A percentile compares a stretch with the other conserved stretches of the same genome.
phyloP scores from a whole-genome alignment of 37 sponge, comb jelly and placozoan genomes.

The Chondrosia reniformis region DNA sequence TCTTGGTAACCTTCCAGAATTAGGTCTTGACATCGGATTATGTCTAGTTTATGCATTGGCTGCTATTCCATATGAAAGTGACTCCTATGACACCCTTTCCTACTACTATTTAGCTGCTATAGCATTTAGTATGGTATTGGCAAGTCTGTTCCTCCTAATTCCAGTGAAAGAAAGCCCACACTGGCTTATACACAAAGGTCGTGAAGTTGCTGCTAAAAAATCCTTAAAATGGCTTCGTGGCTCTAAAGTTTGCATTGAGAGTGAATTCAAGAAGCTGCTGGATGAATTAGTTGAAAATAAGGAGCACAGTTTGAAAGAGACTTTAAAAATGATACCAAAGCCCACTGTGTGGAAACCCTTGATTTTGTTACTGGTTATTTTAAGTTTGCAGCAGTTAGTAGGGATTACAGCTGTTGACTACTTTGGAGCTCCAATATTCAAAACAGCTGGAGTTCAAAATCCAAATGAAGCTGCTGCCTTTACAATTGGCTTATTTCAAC shows the following conservation, averaged over 20 bases:
- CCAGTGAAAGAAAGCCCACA: constrained; percentile 67
- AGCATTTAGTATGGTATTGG: constrained; percentile 29
- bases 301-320: constrained; percentile 5
- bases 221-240: constrained; percentile 44
- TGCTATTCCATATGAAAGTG: background rate
- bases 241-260: constrained; percentile 2
- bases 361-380: constrained; percentile 18
- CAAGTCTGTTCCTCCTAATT: constrained; percentile 50
- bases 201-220: background rate
- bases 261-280: constrained; percentile 35
- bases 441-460: background rate
- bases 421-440: constrained; percentile 33
- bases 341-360: constrained; percentile 26
- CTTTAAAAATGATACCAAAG: constrained; percentile 22
- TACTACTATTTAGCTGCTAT: constrained; percentile 48
- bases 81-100: background rate
- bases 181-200: constrained; percentile 46
- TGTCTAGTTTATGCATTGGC: constrained; percentile 53
- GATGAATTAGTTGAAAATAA: background rate
- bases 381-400: constrained; percentile 65
- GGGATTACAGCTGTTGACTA: constrained; percentile 57
- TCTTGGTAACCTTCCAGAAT: constrained; percentile 69
- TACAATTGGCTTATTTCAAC: constrained; percentile 30
- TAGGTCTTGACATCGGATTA: constrained; percentile 70
- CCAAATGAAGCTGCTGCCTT: constrained; percentile 6